A percentile compares a stretch with the other conserved stretches of the same genome.
Evolutionary conservation across 2,888 invertebrate genomes (phyloP).

Genomic region (Cordilura impudica): DNA sequence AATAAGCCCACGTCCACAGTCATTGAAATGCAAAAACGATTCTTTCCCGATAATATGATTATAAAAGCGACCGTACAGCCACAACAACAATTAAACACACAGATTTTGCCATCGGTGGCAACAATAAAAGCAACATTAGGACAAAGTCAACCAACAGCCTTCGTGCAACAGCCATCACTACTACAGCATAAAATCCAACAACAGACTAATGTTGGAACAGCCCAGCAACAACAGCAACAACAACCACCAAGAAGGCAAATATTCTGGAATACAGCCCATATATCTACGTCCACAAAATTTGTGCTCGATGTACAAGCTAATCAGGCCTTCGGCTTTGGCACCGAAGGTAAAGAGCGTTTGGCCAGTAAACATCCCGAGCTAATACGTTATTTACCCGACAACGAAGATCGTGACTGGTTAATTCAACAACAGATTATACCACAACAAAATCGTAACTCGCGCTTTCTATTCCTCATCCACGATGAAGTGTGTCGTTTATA

Average conservation of each 20-base stretch:
- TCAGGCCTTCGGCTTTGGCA: conserved; percentile 76
- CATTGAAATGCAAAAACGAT: conserved; percentile 63
- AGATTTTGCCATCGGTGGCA: conserved; percentile 25
- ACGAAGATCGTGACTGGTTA: conserved; percentile 83
- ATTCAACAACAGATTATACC: conserved; percentile 81
- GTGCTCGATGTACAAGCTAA: conserved; percentile 80
- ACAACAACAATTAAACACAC: not conserved
- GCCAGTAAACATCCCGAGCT: conserved; percentile 83
- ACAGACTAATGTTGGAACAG: conserved; percentile 1
- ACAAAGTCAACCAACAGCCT: conserved; percentile 19
- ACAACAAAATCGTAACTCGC: conserved; percentile 81
- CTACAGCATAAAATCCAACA: conserved; percentile 33
- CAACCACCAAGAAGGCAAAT: conserved; percentile 72
- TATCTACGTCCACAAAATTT: conserved; percentile 80
- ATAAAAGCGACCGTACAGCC: conserved; percentile 20
- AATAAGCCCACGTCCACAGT: conserved; percentile 51
- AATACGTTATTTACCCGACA: conserved; percentile 83
- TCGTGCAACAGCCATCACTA: conserved; percentile 8
- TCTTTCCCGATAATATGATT: conserved; percentile 52
- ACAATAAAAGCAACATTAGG: conserved; percentile 44
- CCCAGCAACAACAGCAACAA: conserved; percentile 37
- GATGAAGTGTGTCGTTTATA: conserved; percentile 82
- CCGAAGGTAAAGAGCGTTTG: conserved; percentile 80
- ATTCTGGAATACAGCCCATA: conserved; percentile 81
- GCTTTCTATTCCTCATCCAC: conserved; percentile 81